These are phyloP conservation scores for Octomys mimax DNA, from an alignment of 2,797 vertebrate species.

Conservation along the genomic window DNA sequence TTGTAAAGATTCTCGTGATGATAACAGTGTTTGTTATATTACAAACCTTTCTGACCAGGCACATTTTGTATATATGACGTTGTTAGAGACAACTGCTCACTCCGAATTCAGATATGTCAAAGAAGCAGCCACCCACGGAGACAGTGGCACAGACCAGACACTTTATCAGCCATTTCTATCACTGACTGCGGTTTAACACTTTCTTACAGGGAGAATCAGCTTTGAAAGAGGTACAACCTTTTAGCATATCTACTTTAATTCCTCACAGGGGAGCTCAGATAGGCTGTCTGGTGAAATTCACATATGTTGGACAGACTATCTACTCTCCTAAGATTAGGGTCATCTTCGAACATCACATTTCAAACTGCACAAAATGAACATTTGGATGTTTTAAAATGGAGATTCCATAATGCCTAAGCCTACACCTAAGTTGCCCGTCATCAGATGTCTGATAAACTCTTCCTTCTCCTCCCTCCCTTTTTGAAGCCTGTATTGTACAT, in stretches of 20 bases:
- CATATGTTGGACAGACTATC: neutral
- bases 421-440: constrained; percentile 26
- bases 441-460: constrained; percentile 34
- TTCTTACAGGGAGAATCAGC: constrained; percentile 73
- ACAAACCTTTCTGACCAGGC: constrained; percentile 80
- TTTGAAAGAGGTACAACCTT: constrained; percentile 78
- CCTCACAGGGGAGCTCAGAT: constrained; percentile 58
- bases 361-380: constrained; percentile 22
- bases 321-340: constrained; percentile 72
- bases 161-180: constrained; percentile 73
- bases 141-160: constrained; percentile 38
- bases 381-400: constrained; percentile 50
- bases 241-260: constrained; percentile 72
- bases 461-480: constrained; percentile 41
- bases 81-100: constrained; percentile 70
- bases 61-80: constrained; percentile 69
- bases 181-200: constrained; percentile 74
- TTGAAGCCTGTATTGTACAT: constrained; percentile 69
- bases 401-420: neutral
- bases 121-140: constrained; percentile 80
- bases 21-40: constrained; percentile 87
- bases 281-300: constrained; percentile 55
- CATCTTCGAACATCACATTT: constrained; percentile 65
- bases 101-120: constrained; percentile 66
- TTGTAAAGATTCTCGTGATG: constrained; percentile 87